phyloP scores from a whole-genome alignment of 2,797 vertebrate genomes.

The Sebastes glaucus region DNA sequence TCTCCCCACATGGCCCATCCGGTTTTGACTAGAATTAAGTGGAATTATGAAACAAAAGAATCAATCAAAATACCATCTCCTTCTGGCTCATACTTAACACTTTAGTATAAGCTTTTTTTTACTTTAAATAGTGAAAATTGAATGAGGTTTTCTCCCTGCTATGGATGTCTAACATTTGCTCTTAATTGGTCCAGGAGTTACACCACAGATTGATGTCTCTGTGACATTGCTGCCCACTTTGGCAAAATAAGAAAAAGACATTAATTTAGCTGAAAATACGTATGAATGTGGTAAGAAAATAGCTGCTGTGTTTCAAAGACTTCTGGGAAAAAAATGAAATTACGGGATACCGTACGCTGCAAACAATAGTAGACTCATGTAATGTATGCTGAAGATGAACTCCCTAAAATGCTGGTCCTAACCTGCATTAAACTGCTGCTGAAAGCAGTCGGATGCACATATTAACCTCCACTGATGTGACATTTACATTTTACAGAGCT shows the following conservation, averaged over 20 bases:
- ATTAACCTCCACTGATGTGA: background rate
- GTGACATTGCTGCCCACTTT: background rate
- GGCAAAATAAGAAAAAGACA: background rate
- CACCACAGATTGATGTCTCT: background rate
- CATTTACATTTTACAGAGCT: background rate
- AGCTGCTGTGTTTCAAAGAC: background rate
- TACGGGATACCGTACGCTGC: background rate
- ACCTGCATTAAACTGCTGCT: background rate
- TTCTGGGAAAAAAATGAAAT: background rate
- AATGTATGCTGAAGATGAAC: background rate
- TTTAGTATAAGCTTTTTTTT: background rate
- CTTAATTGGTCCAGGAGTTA: background rate
- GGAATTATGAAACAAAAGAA: background rate
- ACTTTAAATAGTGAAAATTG: background rate
- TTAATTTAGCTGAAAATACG: background rate
- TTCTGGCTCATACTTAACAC: background rate
- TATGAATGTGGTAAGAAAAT: background rate
- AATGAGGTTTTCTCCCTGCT: background rate
- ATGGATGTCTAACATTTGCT: background rate
- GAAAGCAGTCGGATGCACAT: background rate
- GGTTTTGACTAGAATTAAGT: background rate
- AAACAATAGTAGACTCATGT: background rate
- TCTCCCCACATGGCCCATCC: background rate
- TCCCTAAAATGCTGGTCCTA: background rate
- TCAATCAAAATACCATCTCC: background rate